Percentiles rank a stretch among this genome's conserved stretches.
phyloP scores from a whole-genome alignment of 2,797 vertebrate species.

The Poecile montanus region DNA sequence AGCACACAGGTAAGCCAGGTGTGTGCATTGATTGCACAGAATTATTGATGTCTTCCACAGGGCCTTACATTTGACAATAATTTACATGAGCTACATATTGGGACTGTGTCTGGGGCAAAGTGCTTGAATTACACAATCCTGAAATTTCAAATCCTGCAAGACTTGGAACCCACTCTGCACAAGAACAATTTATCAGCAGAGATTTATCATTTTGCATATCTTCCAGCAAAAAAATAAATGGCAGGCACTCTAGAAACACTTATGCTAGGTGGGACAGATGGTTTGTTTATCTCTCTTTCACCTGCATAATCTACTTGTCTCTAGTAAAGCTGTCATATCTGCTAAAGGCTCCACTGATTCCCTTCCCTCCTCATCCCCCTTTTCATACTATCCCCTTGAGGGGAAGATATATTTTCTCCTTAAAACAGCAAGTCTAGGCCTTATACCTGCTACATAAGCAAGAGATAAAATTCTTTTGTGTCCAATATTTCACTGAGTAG shows the following conservation, averaged over 20 bases:
- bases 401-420: not conserved
- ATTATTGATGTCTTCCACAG: not conserved
- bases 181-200: not conserved
- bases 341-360: not conserved
- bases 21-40: not conserved
- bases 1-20: not conserved
- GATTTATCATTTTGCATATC: not conserved
- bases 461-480: not conserved
- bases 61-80: not conserved
- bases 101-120: not conserved
- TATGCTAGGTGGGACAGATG: not conserved
- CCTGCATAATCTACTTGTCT: not conserved
- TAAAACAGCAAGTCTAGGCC: not conserved
- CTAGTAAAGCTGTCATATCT: not conserved
- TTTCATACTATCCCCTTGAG: not conserved
- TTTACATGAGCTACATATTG: not conserved
- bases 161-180: not conserved
- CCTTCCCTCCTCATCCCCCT: not conserved
- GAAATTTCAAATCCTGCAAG: not conserved
- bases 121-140: not conserved
- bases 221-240: not conserved
- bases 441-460: not conserved
- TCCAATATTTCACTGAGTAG: not conserved
- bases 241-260: not conserved
- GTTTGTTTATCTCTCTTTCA: not conserved